These are phyloP conservation scores for Hoplodrina ambigua DNA, from an alignment of 2,888 invertebrate species.

Conservation along the genomic window DNA sequence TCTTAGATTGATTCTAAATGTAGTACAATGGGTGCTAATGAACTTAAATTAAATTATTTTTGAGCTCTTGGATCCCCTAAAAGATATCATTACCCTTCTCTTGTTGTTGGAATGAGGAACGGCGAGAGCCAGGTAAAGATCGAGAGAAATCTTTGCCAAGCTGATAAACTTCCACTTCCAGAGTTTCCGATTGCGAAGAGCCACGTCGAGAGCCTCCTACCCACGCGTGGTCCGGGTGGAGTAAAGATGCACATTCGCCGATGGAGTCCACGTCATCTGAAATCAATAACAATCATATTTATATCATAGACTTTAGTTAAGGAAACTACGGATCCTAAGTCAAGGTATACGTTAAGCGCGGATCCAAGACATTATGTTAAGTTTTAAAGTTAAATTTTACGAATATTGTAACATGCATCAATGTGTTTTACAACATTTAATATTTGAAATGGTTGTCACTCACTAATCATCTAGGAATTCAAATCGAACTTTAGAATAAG, in stretches of 20 bases:
- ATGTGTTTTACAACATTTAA: constrained; percentile 42
- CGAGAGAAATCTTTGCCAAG: constrained; percentile 96
- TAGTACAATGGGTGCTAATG: constrained; percentile 3
- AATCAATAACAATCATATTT: constrained; percentile 47
- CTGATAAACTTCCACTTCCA: constrained; percentile 96
- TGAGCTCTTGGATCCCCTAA: constrained; percentile 18
- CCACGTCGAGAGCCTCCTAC: constrained; percentile 94
- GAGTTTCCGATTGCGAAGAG: constrained; percentile 96
- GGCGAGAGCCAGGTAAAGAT: constrained; percentile 95
- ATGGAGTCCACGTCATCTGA: constrained; percentile 93
- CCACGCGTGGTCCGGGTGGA: constrained; percentile 97
- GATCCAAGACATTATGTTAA: constrained; percentile 55
- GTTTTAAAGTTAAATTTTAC: constrained; percentile 9
- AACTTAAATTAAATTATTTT: constrained; percentile 2
- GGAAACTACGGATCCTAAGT: constrained; percentile 50
- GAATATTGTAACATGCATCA: constrained; percentile 37
- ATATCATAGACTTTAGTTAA: constrained; percentile 18
- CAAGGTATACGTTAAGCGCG: constrained; percentile 66
- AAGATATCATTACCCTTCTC: constrained; percentile 87
- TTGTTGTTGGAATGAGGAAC: constrained; percentile 95
- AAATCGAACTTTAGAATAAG: constrained; percentile 3
- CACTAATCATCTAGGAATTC: constrained; percentile 50
- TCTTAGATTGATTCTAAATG: not conserved
- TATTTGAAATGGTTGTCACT: constrained; percentile 61
- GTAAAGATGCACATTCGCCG: constrained; percentile 93